These are phyloP conservation scores for Gallinago paraguaiae DNA, from an alignment of 2,113 vertebrate species.

Conservation along the genomic window DNA sequence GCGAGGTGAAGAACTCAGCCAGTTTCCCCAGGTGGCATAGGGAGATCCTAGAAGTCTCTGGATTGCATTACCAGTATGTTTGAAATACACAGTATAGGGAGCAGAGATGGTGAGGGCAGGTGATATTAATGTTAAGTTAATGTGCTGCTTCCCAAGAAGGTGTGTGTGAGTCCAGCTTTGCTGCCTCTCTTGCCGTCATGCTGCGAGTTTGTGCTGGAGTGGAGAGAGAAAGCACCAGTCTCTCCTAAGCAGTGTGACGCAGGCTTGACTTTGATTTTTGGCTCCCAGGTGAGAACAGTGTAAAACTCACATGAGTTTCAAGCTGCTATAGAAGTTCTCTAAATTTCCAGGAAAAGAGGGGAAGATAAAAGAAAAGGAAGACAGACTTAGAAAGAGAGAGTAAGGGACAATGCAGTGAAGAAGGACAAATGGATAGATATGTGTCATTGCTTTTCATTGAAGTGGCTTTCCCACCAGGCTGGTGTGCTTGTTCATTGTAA, in stretches of 20 bases:
- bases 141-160: accelerated
- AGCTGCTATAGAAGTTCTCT: background rate
- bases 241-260: background rate
- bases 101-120: background rate
- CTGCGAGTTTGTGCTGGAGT: background rate
- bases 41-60: background rate
- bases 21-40: background rate
- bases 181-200: background rate
- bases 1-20: accelerated
- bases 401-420: background rate
- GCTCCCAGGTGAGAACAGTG: background rate
- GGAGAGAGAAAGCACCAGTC: background rate
- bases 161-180: background rate
- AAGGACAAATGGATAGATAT: background rate
- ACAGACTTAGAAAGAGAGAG: background rate
- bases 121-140: background rate
- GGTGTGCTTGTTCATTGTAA: background rate
- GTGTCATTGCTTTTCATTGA: background rate
- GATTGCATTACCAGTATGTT: background rate
- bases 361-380: background rate
- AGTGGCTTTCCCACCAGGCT: background rate
- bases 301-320: background rate
- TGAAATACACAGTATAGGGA: background rate
- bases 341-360: background rate
- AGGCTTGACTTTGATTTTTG: background rate